phyloP scores from a whole-genome alignment of 2,888 invertebrate species.

The Laspeyria flexula region DNA sequence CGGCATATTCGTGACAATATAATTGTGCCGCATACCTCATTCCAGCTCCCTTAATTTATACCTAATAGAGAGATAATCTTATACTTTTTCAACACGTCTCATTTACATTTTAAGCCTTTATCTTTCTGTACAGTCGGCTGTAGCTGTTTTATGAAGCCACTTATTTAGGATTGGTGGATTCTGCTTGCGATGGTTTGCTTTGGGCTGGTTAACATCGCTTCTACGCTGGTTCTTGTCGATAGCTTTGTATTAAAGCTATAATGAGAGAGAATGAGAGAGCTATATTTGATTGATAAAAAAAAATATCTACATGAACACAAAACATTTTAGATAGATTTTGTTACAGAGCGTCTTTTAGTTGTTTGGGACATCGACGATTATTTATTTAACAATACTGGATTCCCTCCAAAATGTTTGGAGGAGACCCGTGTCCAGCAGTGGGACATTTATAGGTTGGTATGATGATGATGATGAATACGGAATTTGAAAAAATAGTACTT shows the following conservation, averaged over 20 bases:
- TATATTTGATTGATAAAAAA: no score
- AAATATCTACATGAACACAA: no score
- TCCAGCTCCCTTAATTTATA: conserved; percentile 80
- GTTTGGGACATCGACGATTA: no score
- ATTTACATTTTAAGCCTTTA: conserved; percentile 81
- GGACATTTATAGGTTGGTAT: no score
- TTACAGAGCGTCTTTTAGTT: no score
- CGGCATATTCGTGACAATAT: conserved; percentile 80
- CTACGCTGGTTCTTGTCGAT: background rate
- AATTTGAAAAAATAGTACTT: no score
- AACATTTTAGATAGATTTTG: no score
- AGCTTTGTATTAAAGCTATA: background rate
- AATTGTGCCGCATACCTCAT: conserved; percentile 82
- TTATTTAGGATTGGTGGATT: conserved; percentile 15
- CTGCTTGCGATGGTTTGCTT: conserved; percentile 15
- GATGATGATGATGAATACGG: no score
- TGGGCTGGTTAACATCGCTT: background rate
- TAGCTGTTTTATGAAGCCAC: conserved; percentile 32
- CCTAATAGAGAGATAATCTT: conserved; percentile 84
- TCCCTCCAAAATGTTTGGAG: no score
- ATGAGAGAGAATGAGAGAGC: no score
- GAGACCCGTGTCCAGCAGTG: no score
- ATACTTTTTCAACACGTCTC: conserved; percentile 79
- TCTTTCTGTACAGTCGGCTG: conserved; percentile 50
- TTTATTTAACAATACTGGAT: no score